Percentiles rank a stretch among this genome's conserved stretches.
These are phyloP conservation scores for Aphelinus atriplicis DNA, from an alignment of 1,140 invertebrate genomes.

Conservation along the genomic window DNA sequence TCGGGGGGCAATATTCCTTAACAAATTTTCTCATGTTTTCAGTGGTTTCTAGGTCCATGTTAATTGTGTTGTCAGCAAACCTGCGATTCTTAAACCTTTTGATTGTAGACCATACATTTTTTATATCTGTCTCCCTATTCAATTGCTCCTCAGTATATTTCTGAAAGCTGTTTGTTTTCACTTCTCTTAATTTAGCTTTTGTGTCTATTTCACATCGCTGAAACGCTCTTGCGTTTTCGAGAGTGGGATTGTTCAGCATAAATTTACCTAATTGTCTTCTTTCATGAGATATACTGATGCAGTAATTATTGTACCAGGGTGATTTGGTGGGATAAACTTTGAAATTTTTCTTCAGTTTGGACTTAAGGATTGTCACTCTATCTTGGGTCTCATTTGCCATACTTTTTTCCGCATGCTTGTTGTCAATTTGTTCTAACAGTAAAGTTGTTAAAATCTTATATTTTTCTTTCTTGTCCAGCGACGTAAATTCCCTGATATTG, in stretches of 20 bases:
- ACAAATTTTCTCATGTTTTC: constrained; percentile 8
- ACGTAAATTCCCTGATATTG: too few relatives aligned
- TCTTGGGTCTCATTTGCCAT: too few relatives aligned
- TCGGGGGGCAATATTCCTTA: background rate
- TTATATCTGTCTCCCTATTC: background rate
- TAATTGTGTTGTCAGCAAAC: background rate
- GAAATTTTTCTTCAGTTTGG: background rate
- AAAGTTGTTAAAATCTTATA: too few relatives aligned
- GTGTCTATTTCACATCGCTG: background rate
- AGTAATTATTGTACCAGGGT: constrained; percentile 3
- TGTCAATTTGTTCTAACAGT: too few relatives aligned
- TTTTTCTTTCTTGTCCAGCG: too few relatives aligned
- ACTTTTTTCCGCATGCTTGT: too few relatives aligned
- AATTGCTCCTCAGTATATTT: background rate
- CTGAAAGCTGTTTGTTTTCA: background rate
- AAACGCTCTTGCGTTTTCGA: background rate
- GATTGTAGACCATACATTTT: background rate
- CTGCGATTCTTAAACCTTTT: background rate
- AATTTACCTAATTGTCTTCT: background rate
- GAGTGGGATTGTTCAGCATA: background rate
- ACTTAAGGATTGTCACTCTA: too few relatives aligned
- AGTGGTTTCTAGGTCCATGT: background rate
- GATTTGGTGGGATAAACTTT: background rate
- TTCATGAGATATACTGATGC: background rate
- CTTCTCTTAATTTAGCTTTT: constrained; percentile 1